Evolutionary conservation across 2,113 vertebrate genomes (phyloP).

Genomic region (Piprites chloris): DNA sequence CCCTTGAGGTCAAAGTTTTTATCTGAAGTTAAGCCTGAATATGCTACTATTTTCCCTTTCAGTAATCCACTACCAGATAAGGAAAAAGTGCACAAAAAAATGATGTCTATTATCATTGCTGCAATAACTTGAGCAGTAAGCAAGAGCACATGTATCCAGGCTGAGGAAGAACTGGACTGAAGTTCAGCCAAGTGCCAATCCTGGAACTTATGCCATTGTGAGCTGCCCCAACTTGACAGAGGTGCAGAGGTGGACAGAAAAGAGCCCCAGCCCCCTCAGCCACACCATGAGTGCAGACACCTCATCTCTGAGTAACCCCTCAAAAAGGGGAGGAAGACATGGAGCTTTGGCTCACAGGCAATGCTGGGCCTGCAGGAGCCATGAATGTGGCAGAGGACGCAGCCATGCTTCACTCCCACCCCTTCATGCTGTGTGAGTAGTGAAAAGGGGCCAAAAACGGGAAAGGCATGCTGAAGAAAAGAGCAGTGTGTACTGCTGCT

Average conservation of each 20-base stretch:
- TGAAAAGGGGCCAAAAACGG: background rate
- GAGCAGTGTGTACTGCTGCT: background rate
- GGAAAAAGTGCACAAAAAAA: background rate
- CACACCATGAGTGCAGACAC: fast-evolving
- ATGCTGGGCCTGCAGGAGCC: background rate
- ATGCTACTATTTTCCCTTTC: background rate
- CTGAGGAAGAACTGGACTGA: background rate
- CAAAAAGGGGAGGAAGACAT: background rate
- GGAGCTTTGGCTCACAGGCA: background rate
- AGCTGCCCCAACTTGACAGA: fast-evolving
- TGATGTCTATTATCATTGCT: background rate
- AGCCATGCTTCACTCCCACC: background rate
- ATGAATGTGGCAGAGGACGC: fast-evolving
- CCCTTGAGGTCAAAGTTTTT: background rate
- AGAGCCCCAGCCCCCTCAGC: background rate
- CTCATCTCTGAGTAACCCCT: background rate
- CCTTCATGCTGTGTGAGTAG: fast-evolving
- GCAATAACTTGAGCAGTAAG: background rate
- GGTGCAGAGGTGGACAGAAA: background rate
- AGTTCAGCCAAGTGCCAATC: background rate
- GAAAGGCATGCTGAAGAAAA: fast-evolving
- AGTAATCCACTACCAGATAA: background rate
- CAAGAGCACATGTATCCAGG: background rate
- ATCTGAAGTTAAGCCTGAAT: background rate
- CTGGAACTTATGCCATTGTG: fast-evolving